phyloP scores from a whole-genome alignment of 2,113 vertebrate genomes.

The Gorsachius goisagi region DNA sequence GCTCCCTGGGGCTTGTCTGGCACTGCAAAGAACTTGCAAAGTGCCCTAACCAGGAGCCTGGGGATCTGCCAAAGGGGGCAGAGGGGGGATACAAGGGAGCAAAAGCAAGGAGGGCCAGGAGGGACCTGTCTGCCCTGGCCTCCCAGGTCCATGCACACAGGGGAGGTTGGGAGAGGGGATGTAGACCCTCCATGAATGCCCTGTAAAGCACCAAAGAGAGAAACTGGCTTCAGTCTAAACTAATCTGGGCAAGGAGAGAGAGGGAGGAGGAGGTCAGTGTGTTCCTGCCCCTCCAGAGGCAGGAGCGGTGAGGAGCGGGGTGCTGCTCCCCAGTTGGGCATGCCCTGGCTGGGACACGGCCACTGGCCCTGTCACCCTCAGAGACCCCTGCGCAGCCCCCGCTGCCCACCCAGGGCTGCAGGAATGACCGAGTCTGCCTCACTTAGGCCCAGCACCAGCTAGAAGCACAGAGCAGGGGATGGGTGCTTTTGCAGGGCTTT shows the following conservation, averaged over 20 bases:
- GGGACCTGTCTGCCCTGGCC: neutral
- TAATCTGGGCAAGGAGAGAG: accelerated
- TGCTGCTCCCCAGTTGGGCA: neutral
- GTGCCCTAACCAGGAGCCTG: accelerated
- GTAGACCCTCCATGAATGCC: neutral
- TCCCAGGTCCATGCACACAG: accelerated
- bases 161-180: neutral
- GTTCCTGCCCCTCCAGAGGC: neutral
- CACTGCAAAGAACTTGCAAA: neutral
- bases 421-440: neutral
- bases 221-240: neutral
- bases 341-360: neutral
- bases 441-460: neutral
- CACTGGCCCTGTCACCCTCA: accelerated
- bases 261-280: neutral
- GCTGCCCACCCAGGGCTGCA: neutral
- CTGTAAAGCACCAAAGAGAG: neutral
- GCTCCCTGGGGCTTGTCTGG: neutral
- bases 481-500: neutral
- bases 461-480: neutral
- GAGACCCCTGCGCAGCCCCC: neutral
- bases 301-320: accelerated
- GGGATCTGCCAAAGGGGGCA: neutral
- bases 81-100: neutral
- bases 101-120: too few species aligned